Conservation (phyloP, 2,888 invertebrate species). For the Drosophila kanekoi region DNA sequence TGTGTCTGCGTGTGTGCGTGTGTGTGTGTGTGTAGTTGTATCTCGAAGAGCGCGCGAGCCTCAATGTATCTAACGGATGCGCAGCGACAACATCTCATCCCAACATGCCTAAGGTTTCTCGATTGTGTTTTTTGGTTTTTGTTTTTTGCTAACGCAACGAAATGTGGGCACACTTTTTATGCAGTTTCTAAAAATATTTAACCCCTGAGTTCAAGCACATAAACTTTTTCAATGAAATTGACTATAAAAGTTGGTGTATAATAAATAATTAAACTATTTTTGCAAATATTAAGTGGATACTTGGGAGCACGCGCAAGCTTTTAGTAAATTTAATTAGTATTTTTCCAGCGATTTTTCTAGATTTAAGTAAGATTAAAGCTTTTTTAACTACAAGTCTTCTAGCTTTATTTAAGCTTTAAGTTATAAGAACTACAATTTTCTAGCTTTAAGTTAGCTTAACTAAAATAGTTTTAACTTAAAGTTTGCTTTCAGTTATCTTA, state of each 20-base stretch:
- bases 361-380: background rate
- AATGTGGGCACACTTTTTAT: slow-evolving; percentile 30
- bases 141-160: background rate
- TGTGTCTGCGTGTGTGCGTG: slow-evolving; percentile 24
- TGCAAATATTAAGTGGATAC: background rate
- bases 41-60: slow-evolving; percentile 32
- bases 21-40: slow-evolving; percentile 39
- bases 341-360: no score
- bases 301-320: no score
- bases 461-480: no score
- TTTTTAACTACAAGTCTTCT: background rate
- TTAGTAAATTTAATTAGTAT: no score
- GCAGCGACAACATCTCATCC: slow-evolving; percentile 31
- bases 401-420: background rate
- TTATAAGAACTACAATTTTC: no score
- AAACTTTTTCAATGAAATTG: slow-evolving; percentile 2
- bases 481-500: background rate
- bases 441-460: no score
- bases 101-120: slow-evolving; percentile 24
- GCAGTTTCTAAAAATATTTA: slow-evolving; percentile 22
- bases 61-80: slow-evolving; percentile 62
- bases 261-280: background rate
- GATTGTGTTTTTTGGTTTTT: slow-evolving; percentile 3
- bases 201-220: slow-evolving; percentile 27
- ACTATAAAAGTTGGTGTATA: background rate